Percentiles rank a stretch among this genome's conserved stretches.
phyloP scores from a whole-genome alignment of 2,888 invertebrate species.

The Apoda limacodes region DNA sequence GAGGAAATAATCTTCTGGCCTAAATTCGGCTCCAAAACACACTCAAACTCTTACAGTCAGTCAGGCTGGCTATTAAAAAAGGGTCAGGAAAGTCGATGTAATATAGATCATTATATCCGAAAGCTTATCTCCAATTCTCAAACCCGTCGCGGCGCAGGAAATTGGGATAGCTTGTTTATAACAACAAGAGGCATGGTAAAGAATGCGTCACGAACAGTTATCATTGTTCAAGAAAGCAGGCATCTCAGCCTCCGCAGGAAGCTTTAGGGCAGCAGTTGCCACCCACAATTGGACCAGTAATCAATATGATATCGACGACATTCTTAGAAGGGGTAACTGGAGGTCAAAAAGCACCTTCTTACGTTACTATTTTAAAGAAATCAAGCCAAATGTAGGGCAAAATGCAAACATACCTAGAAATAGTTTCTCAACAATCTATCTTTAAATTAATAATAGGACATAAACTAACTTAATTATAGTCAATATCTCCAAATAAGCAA shows the following conservation, averaged over 20 bases:
- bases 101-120: constrained; percentile 4
- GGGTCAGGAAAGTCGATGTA: background rate
- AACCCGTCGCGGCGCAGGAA: background rate
- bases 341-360: too few species aligned
- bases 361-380: too few species aligned
- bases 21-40: constrained; percentile 23
- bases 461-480: too few species aligned
- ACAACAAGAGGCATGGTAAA: too few species aligned
- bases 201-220: constrained; percentile 14
- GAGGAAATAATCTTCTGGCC: constrained; percentile 19
- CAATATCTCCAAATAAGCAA: too few species aligned
- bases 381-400: too few species aligned
- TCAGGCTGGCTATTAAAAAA: constrained; percentile 10
- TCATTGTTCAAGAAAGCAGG: constrained; percentile 10
- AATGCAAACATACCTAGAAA: too few species aligned
- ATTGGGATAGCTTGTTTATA: constrained; percentile 4
- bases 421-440: too few species aligned
- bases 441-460: too few species aligned
- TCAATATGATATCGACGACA: too few species aligned
- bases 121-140: constrained; percentile 1
- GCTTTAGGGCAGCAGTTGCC: constrained; percentile 13
- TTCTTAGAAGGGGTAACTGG: too few species aligned
- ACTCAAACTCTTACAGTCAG: constrained; percentile 9
- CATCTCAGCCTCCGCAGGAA: constrained; percentile 8
- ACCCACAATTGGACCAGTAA: constrained; percentile 10